Evolutionary conservation across 2,888 invertebrate genomes (phyloP).

Genomic region (Antheraea assamensis): DNA sequence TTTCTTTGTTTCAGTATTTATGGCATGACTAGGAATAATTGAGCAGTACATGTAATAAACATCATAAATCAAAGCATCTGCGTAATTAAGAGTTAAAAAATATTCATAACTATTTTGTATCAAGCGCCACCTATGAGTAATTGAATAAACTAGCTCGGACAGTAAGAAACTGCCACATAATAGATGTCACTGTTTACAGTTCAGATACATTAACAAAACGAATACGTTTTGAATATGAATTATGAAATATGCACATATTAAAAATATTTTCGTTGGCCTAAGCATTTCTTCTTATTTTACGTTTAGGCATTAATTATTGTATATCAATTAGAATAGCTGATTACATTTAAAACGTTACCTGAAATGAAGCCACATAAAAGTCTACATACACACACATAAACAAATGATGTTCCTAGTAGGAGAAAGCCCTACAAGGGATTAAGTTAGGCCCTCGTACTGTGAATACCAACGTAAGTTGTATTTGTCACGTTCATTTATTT

Average conservation of each 20-base stretch:
- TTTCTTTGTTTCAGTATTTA: too few species aligned
- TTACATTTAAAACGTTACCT: constrained; percentile 24
- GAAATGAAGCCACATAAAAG: constrained; percentile 38
- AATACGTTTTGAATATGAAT: background rate
- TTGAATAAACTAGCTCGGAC: background rate
- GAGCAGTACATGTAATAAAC: too few species aligned
- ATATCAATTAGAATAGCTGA: constrained; percentile 14
- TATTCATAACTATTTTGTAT: too few species aligned
- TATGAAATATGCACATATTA: too few species aligned
- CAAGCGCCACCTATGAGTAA: constrained; percentile 8
- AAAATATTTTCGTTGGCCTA: background rate
- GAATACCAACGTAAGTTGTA: constrained; percentile 31
- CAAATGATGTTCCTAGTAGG: constrained; percentile 24
- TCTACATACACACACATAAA: constrained; percentile 20
- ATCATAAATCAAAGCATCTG: too few species aligned
- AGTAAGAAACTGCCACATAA: background rate
- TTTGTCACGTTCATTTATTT: constrained; percentile 38
- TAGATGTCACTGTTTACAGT: background rate
- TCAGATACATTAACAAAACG: background rate
- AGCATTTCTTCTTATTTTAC: background rate
- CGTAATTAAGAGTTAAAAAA: too few species aligned
- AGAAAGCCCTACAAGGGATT: constrained; percentile 54
- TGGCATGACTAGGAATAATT: too few species aligned
- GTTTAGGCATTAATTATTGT: background rate
- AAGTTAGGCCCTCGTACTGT: constrained; percentile 23